Evolutionary conservation across 1,140 invertebrate genomes (phyloP), one percentile per base, ranked within the genome.

Genomic region (Cotesia chilonis): DNA sequence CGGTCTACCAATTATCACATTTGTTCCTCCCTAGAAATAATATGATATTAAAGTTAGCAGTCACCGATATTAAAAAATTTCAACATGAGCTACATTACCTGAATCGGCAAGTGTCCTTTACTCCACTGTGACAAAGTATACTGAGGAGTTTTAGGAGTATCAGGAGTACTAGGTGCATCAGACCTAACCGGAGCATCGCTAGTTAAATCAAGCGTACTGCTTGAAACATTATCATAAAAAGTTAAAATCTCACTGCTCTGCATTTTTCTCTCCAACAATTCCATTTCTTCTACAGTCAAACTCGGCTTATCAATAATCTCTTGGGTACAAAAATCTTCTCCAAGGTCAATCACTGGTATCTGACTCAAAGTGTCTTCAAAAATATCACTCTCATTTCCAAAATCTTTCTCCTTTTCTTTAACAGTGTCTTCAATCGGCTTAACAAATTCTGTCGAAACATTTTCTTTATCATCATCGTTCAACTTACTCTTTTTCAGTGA

Each of bases 261-360:
- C 2, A 41, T 14, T 28, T 41, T 51, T 66, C 51, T 66, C 17
- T 47, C 14, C 5, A 38, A 66, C 47, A 14, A 51, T 47, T 51
- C 38, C 0, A 73, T 5, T n/a, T 75, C 36, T 0, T 47, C 35
- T 0, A 28, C 0, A 37, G 57, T n/a, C 3, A 73, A 7, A n/a
- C 59, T 59, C 4, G 71, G 71, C 17, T 71, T 36, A 1, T 71
- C 20, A 14, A 6, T 54, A 57, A 79, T 77, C 63, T 78, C 69
- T 61, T 78, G 57, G 37, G 68, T 72, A 38, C 76, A 73, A 72
- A 86, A 85, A 80, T 83, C 84, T 64, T 84, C 80, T 9, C 84
- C 84, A 10, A 86, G 72, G 77, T 87, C 77, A 65, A 85, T 82
- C 36, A 75, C n/a, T 61, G 84, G 84, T 41, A 85, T 72, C 71